Evolutionary conservation across 2,113 vertebrate species (phyloP).

Genomic region (Clupea harengus): DNA sequence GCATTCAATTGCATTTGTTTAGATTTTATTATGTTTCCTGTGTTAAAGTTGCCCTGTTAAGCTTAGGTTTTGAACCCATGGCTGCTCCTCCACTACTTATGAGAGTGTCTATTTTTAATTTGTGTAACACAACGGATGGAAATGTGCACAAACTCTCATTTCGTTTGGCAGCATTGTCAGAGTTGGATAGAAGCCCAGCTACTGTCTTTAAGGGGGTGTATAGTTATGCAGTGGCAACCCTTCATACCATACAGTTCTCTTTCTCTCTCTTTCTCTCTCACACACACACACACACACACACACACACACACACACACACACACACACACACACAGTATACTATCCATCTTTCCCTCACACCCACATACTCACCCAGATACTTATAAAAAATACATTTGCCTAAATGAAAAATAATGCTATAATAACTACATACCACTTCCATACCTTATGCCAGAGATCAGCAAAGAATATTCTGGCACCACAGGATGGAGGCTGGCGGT

Average conservation of each 20-base stretch:
- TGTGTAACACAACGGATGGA: too few relatives aligned
- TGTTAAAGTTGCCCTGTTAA: too few relatives aligned
- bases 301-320: not conserved
- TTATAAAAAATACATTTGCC: not conserved
- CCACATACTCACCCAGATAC: conserved; percentile 25
- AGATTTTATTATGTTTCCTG: too few relatives aligned
- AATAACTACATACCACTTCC: not conserved
- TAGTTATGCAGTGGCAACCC: conserved; percentile 24
- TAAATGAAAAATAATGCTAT: not conserved
- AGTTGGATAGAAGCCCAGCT: too few relatives aligned
- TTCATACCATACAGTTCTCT: conserved; percentile 17
- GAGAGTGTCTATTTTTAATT: too few relatives aligned
- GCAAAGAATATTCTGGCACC: not conserved
- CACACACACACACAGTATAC: not conserved
- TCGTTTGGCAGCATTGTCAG: too few relatives aligned
- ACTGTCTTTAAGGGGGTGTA: conserved; percentile 16
- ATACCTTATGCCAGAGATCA: conserved; percentile 2
- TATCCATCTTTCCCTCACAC: not conserved
- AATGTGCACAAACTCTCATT: too few relatives aligned
- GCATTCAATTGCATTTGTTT: too few relatives aligned
- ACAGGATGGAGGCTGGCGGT: not conserved
- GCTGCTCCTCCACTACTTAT: too few relatives aligned
- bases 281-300: not conserved
- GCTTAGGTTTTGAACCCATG: too few relatives aligned
- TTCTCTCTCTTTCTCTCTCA: not conserved